Evolutionary conservation across 1,140 invertebrate genomes (phyloP), one percentile per base, ranked within the genome.

Genomic region (Coptotermes formosanus): DNA sequence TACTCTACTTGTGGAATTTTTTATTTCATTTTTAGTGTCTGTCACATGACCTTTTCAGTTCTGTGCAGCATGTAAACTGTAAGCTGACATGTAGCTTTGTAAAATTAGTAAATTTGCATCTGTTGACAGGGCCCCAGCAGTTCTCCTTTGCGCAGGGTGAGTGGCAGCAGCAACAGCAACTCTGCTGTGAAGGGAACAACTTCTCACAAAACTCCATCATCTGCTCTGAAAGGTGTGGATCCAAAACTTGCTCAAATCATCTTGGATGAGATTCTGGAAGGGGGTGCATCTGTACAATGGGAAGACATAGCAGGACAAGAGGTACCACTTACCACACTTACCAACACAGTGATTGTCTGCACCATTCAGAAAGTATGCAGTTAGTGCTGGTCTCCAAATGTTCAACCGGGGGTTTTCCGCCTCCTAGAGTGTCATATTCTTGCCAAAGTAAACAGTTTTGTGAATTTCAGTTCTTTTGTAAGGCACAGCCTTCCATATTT

Each of bases 241-340:
- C 94, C 96, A n/a, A 98, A 98, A 91, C 94, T 99, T 86, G 96
- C 96, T 83, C 96, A 97, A 91, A 92, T 95, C 48, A 95, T 96
- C 87, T 90, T 96, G 84, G 95, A 95, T 91, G 95, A 96, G 92
- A 95, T 96, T 85, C 92, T 96, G 88, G 95, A 95, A 90, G 95
- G 97, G 48, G 96, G 96, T 23, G 94, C 95, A 21, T 94, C 95
- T 86, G 94, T 98, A 23, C 94, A 96, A 85, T 99, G 98, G 98
- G 95, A 97, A 86, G 97, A 99, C 89, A 98, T 99, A 88, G 97
- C 97, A 87, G 96, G 96, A 7, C 96, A 97, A 91, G 95, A 97
- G 89, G 95, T 95, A 88, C 52, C 3, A 55, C 52, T 55, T 55
- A 55, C 19, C 52, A 55, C 14, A 16, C 52, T 55, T 55, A 55